phyloP scores from a whole-genome alignment of 2,113 vertebrate species.

The Ammodytes marinus region DNA sequence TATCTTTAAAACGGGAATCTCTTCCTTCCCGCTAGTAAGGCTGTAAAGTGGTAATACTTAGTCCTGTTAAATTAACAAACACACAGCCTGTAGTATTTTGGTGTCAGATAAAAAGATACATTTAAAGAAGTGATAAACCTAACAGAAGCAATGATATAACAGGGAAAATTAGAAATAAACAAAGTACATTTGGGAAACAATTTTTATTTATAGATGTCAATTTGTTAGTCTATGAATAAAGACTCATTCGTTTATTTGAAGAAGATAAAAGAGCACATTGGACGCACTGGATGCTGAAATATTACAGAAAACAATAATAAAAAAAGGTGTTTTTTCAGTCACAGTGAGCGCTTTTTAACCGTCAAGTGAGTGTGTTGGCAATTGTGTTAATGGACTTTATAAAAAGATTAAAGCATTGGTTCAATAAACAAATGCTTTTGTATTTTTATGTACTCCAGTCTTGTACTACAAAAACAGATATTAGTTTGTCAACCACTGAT shows the following conservation, averaged over 20 bases:
- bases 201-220: background rate
- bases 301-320: background rate
- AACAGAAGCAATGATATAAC: background rate
- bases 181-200: background rate
- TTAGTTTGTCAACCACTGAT: conserved; percentile 47
- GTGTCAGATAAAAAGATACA: background rate
- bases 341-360: background rate
- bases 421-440: conserved; percentile 20
- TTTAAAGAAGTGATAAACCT: background rate
- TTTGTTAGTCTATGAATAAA: background rate
- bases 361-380: background rate
- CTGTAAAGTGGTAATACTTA: background rate
- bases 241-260: background rate
- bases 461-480: conserved; percentile 17
- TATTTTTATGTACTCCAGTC: background rate
- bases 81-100: background rate
- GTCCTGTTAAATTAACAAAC: conserved; percentile 3
- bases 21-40: conserved; percentile 11
- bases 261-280: background rate
- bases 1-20: rapidly evolving
- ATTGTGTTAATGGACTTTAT: conserved; percentile 9
- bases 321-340: background rate
- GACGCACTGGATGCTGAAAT: background rate
- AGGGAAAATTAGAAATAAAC: background rate
- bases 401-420: background rate